phyloP scores from a whole-genome alignment of 2,888 invertebrate genomes.

The Oscheius sp. region DNA sequence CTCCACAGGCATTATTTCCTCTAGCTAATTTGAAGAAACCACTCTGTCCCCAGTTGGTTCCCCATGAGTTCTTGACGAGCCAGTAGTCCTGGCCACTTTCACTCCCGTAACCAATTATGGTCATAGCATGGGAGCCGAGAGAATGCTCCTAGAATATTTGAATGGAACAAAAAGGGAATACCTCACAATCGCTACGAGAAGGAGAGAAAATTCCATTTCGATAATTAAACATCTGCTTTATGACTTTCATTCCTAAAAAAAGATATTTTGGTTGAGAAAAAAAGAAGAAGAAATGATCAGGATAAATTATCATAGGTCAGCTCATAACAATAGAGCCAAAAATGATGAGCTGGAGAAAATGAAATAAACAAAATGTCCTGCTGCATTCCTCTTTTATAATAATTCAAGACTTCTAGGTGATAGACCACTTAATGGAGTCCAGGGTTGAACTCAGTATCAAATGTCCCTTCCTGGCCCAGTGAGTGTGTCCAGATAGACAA shows the following conservation, averaged over 20 bases:
- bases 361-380: too few species aligned
- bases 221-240: slow-evolving; percentile 58
- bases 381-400: too few species aligned
- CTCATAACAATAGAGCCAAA: too few species aligned
- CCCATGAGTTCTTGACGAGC: slow-evolving; percentile 65
- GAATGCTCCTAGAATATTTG: slow-evolving; percentile 40
- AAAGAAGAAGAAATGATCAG: neutral
- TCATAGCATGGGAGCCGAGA: slow-evolving; percentile 60
- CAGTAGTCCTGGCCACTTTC: slow-evolving; percentile 49
- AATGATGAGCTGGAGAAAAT: neutral
- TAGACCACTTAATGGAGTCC: too few species aligned
- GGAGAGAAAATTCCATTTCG: slow-evolving; percentile 60
- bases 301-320: neutral
- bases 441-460: too few species aligned
- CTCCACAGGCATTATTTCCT: slow-evolving; percentile 60
- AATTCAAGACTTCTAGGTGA: too few species aligned
- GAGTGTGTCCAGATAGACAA: too few species aligned
- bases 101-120: slow-evolving; percentile 61
- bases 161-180: neutral
- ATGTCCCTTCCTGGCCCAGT: too few species aligned
- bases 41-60: slow-evolving; percentile 49
- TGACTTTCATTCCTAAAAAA: slow-evolving; percentile 61
- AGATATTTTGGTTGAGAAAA: neutral
- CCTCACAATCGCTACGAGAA: slow-evolving; percentile 39
- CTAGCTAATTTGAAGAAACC: slow-evolving; percentile 58